These are phyloP conservation scores for Phyllostomus hastatus DNA, from an alignment of 2,113 vertebrate species.

Conservation along the genomic window DNA sequence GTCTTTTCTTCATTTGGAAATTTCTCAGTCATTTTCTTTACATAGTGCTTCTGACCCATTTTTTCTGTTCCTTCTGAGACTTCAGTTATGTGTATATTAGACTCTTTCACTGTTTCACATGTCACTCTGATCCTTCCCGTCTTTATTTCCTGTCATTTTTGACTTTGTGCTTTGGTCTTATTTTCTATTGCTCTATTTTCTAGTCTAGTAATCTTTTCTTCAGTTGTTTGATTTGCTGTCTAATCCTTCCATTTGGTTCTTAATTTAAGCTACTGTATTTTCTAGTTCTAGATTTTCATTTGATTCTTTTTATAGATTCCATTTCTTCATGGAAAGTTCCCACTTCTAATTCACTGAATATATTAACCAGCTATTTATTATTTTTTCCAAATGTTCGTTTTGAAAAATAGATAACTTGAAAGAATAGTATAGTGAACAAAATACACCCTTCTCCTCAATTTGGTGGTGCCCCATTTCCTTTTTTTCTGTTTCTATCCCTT, in stretches of 20 bases:
- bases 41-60: not conserved
- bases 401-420: slow-evolving; percentile 7
- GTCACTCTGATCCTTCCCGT: not conserved
- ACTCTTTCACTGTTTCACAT: not conserved
- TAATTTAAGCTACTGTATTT: not conserved
- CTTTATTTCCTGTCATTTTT: not conserved
- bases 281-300: slow-evolving; percentile 4
- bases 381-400: not conserved
- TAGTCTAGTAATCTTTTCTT: not conserved
- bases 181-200: not conserved
- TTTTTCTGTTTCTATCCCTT: not conserved
- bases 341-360: not conserved
- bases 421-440: not conserved
- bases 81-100: not conserved
- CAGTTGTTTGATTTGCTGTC: not conserved
- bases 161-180: not conserved
- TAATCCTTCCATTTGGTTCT: not conserved
- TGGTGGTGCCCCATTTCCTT: not conserved
- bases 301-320: not conserved
- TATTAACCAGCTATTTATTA: not conserved
- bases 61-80: not conserved
- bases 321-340: slow-evolving; percentile 12
- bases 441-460: not conserved
- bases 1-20: not conserved
- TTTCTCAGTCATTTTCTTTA: not conserved